phyloP scores from a whole-genome alignment of 2,888 invertebrate genomes.

The Thysanoteuthis rhombus region DNA sequence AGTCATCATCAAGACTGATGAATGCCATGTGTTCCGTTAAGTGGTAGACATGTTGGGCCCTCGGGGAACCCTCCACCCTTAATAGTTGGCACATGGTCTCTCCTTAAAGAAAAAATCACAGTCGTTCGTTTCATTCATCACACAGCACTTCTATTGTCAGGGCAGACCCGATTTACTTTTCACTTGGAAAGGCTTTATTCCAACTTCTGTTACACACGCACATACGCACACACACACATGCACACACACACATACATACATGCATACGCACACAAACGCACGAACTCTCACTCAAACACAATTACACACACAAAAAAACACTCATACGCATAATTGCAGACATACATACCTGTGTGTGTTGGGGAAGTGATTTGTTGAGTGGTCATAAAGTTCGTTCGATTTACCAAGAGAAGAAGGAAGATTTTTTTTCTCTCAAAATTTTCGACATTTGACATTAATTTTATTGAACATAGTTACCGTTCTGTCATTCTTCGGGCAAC shows the following conservation, averaged over 20 bases:
- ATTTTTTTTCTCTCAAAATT: too few relatives aligned
- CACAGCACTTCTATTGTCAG: neutral
- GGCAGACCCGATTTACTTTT: neutral
- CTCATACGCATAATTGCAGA: too few relatives aligned
- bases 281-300: neutral
- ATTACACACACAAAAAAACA: neutral
- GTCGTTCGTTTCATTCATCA: neutral
- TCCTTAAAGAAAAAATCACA: neutral
- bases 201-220: neutral
- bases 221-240: neutral
- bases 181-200: neutral
- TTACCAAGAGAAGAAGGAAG: too few relatives aligned
- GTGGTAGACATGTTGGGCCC: neutral
- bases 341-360: too few relatives aligned
- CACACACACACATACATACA: neutral
- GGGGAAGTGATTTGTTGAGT: too few relatives aligned
- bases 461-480: too few relatives aligned
- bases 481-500: too few relatives aligned
- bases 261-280: neutral
- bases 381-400: too few relatives aligned
- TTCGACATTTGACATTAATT: too few relatives aligned
- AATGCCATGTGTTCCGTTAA: neutral
- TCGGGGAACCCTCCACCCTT: neutral
- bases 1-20: neutral
- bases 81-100: neutral